Base-by-base conservation (phyloP, 2,888 invertebrate species). In the Notocelia uddmanniana region DNA sequence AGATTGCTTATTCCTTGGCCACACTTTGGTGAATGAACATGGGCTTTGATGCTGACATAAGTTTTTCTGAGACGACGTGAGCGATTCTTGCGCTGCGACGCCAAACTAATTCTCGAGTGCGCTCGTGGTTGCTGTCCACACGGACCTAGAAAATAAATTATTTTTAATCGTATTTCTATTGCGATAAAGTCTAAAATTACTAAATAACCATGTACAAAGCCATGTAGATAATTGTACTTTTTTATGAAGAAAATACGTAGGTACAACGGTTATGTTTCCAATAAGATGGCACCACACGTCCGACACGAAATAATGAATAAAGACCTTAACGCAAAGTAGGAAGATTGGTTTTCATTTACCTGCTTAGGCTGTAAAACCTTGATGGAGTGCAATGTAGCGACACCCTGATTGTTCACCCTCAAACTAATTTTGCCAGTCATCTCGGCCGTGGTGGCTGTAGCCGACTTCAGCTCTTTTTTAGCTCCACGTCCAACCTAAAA, bases 351-450 rank as follows among this genome's bases (percentile, higher is more conserved):
- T 23, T 15, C 23, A 45, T n/a, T 83, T 91, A 97, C 97, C 95
- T 97, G 97, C 92, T 97, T 97, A 9, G 97, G 97, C 84, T 98
- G 97, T 74, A 97, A 94, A 67, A 98, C 97, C 84, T 96, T 96
- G 79, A 98, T 97, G 48, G 97, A 96, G 86, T 97, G 97, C 71
- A 98, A 89, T 15, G 97, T 96, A 45, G 97, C 97, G n/a, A 96
- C 96, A 5, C 97, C 96, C 76, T 97, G 96, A 82, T 97, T 96
- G 77, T 97, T 94, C 57, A 98, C 96, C 79, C 96, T 94, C 76
- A 98, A 92, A 81, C 96, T 97, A 72, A 98, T 91, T 86, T 96
- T 96, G 37, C 97, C 97, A 64, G 95, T 94, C 97, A 98, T 97
- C 90, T 97, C 97, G 1, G 97, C 97, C 0, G 97, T 98, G 3